Percentiles rank a stretch among this genome's conserved stretches.
Evolutionary conservation across 2,888 invertebrate genomes (phyloP).

Genomic region (Metellina segmentata): DNA sequence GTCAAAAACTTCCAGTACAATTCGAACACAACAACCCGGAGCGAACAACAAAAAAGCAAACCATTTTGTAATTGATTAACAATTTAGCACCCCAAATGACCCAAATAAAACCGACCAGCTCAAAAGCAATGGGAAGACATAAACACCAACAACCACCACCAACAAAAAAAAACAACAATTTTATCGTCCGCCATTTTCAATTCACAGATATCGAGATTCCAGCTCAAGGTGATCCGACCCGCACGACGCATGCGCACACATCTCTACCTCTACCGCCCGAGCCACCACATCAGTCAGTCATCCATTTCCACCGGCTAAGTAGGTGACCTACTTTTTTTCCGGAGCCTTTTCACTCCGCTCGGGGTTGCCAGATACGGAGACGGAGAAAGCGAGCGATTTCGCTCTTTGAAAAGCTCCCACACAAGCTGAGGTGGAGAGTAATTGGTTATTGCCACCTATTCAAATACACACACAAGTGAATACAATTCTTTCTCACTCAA

Average conservation of each 20-base stretch:
- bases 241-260: slow-evolving; percentile 57
- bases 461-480: too few species aligned
- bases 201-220: slow-evolving; percentile 67
- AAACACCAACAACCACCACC: not conserved
- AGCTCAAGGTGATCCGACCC: slow-evolving; percentile 69
- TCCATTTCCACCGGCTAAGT: slow-evolving; percentile 64
- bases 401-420: not conserved
- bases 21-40: too few species aligned
- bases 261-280: slow-evolving; percentile 68
- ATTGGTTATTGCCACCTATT: not conserved
- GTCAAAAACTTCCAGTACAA: too few species aligned
- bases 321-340: slow-evolving; percentile 71
- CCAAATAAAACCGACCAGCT: slow-evolving; percentile 4
- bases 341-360: slow-evolving; percentile 37
- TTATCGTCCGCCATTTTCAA: slow-evolving; percentile 58
- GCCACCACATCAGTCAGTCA: slow-evolving; percentile 58
- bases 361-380: slow-evolving; percentile 1
- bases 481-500: too few species aligned
- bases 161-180: slow-evolving; percentile 16
- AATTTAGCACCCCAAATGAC: not conserved
- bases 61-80: not conserved
- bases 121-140: slow-evolving; percentile 7
- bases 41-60: too few species aligned
- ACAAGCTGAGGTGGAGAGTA: not conserved
- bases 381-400: not conserved